Percentiles rank a stretch among this genome's conserved stretches.
Evolutionary conservation across 1,140 invertebrate species (phyloP).

Genomic region (Drosophila pectinifera): DNA sequence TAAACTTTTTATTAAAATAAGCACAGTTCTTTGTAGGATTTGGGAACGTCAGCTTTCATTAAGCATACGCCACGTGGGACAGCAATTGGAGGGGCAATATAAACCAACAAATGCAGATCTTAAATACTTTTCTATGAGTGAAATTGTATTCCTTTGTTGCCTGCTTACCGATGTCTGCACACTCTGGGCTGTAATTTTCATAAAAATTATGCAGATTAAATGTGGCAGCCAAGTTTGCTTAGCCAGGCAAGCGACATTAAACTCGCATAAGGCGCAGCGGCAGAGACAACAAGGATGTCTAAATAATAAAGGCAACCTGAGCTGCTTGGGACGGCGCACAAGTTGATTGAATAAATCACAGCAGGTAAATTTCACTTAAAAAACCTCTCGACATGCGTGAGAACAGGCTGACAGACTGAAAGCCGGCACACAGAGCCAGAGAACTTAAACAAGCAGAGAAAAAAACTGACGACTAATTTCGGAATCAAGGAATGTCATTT

Average conservation of each 20-base stretch:
- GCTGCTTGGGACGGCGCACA: constrained; percentile 58
- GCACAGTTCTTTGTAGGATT: neutral
- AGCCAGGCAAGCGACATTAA: constrained; percentile 70
- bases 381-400: constrained; percentile 52
- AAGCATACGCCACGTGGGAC: constrained; percentile 25
- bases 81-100: constrained; percentile 23
- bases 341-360: constrained; percentile 83
- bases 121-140: constrained; percentile 11
- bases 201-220: constrained; percentile 83
- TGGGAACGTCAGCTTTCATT: constrained; percentile 19
- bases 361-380: constrained; percentile 57
- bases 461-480: no score
- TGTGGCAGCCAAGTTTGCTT: constrained; percentile 65
- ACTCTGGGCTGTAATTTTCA: constrained; percentile 47
- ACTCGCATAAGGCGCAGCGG: constrained; percentile 65
- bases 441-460: neutral
- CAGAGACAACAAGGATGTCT: constrained; percentile 66
- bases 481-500: no score
- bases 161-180: neutral
- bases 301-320: constrained; percentile 76
- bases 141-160: constrained; percentile 6
- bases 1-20: neutral
- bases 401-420: constrained; percentile 33
- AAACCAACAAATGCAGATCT: neutral
- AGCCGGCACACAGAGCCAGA: neutral